phyloP scores from a whole-genome alignment of 2,888 invertebrate species.

The Phytoseiulus persimilis region DNA sequence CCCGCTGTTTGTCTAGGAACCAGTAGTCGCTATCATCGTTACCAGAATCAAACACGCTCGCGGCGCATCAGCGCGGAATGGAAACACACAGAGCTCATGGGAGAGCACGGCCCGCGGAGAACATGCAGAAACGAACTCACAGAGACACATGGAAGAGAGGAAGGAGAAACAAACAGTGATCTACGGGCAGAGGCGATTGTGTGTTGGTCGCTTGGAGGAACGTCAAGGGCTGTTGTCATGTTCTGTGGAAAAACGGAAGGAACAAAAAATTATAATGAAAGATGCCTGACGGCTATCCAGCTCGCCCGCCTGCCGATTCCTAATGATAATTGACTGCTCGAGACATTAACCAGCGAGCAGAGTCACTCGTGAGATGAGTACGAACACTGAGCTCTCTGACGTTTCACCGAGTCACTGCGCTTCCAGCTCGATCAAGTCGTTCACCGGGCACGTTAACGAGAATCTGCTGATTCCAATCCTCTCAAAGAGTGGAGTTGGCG shows the following conservation, averaged over 20 bases:
- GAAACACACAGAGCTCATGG: background rate
- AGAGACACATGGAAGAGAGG: background rate
- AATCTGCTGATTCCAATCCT: too few relatives aligned
- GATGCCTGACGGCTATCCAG: conserved; percentile 5
- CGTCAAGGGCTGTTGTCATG: background rate
- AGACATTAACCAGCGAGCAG: background rate
- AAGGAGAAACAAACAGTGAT: background rate
- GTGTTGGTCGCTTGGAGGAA: background rate
- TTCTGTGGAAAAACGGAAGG: background rate
- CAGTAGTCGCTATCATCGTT: background rate
- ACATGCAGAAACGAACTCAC: background rate
- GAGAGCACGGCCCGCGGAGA: background rate
- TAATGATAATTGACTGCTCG: background rate
- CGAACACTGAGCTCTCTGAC: background rate
- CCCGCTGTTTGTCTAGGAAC: background rate
- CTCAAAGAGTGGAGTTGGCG: too few relatives aligned
- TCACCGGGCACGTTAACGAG: too few relatives aligned
- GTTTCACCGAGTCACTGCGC: too few relatives aligned
- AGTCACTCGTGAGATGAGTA: background rate
- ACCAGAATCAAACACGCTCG: background rate
- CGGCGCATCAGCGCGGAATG: background rate
- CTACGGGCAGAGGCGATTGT: background rate
- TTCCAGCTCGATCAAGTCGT: background rate
- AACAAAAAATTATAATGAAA: background rate
- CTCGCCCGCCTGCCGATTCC: background rate